These are phyloP conservation scores for Fopius arisanus DNA, from an alignment of 1,140 invertebrate genomes.

Conservation along the genomic window DNA sequence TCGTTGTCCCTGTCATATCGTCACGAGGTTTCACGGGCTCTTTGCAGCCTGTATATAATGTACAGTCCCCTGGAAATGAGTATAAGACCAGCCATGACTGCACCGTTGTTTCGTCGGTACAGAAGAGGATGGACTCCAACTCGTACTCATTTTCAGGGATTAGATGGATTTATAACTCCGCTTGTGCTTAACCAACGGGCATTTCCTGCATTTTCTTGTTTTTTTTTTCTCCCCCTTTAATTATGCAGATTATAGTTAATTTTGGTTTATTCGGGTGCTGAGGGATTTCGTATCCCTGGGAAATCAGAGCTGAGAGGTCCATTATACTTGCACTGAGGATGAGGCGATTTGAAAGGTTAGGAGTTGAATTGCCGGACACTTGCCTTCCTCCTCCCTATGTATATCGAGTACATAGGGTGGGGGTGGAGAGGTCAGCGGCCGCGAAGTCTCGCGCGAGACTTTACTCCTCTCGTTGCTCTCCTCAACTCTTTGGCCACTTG, in stretches of 20 bases:
- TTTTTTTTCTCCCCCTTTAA: not conserved
- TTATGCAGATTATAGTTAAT: not conserved
- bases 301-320: not conserved
- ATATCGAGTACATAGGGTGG: slow-evolving; percentile 36
- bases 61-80: slow-evolving; percentile 3
- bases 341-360: slow-evolving; percentile 1
- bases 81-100: not conserved
- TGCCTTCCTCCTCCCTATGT: slow-evolving; percentile 31
- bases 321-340: not conserved
- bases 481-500: slow-evolving; percentile 31
- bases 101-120: not conserved
- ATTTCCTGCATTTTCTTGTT: not conserved
- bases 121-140: too few species aligned
- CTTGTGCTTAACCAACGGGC: not conserved
- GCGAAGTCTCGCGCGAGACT: slow-evolving; percentile 46
- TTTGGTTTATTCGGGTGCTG: not conserved
- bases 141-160: not conserved
- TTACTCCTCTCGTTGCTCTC: slow-evolving; percentile 45
- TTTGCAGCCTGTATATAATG: not conserved
- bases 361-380: slow-evolving; percentile 12
- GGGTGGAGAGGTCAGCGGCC: slow-evolving; percentile 53
- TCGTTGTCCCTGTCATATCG: slow-evolving; percentile 1
- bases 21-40: not conserved
- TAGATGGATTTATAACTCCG: not conserved
- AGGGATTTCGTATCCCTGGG: too few species aligned